Conservation (phyloP, 2,888 invertebrate species). For the Craniophora ligustri region DNA sequence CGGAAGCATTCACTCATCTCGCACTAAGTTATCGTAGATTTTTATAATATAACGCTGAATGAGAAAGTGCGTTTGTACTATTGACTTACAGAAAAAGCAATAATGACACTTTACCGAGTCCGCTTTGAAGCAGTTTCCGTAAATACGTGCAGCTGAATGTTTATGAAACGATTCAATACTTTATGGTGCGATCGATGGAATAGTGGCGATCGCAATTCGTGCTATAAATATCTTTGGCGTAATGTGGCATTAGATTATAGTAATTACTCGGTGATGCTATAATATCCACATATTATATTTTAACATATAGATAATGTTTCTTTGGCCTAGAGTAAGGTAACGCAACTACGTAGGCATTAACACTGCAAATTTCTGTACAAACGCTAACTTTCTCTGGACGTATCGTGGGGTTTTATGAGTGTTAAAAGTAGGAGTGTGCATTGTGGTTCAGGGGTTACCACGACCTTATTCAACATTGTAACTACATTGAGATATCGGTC, state of each 20-base stretch:
- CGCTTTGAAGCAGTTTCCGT: too few species aligned
- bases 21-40: conserved; percentile 47
- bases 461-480: conserved; percentile 16
- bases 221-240: too few species aligned
- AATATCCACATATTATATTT: too few species aligned
- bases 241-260: too few species aligned
- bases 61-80: conserved; percentile 48
- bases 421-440: conserved; percentile 43
- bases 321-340: conserved; percentile 9
- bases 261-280: too few species aligned
- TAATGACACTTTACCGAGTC: too few species aligned
- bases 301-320: too few species aligned
- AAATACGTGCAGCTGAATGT: not conserved
- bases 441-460: conserved; percentile 24
- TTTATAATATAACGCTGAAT: conserved; percentile 36
- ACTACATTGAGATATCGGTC: not conserved
- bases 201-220: too few species aligned
- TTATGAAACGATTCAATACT: too few species aligned
- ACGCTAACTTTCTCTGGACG: conserved; percentile 34
- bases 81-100: not conserved
- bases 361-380: conserved; percentile 26
- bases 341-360: conserved; percentile 10
- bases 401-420: conserved; percentile 26
- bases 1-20: conserved; percentile 34
- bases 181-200: too few species aligned